Evolutionary conservation across 2,113 vertebrate species (phyloP), one percentile per base, ranked within the genome.

Genomic region (Alouatta palliata): DNA sequence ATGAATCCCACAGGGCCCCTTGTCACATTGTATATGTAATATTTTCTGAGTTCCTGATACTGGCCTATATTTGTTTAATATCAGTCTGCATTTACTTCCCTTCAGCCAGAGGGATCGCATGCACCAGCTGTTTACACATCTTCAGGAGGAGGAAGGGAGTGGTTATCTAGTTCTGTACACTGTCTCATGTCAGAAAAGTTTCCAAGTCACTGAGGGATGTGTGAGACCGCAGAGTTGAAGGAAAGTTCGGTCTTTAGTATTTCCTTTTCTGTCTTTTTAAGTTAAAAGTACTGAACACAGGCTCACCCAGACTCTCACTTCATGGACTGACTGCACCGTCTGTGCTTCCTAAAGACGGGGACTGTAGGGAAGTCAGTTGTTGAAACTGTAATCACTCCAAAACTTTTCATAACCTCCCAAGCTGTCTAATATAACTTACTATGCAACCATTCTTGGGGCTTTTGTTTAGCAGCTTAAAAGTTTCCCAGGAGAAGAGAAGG

Each of bases 101-200:
- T 75, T 86, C 94, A 98, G 97, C 87, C 94, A 92, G 80, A 70
- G 90, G 64, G 64, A 94, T 76, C 97, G 97, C 90, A 92, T 20
- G 90, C 97, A 97, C 96, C 97, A 98, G 97, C 98, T 98, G 97
- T 95, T 90, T 95, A 96, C 93, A 80, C 40, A 43, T 94, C 88
- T 93, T 97, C 97, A 58, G 76, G 93, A 97, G 94, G 77, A 98
- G 85, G 88, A 97, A 95, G 90, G 90, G 64, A 97, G 85, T 82
- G 71, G 88, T 91, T 93, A 96, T 92, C 58, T 97, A 12, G 73
- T 37, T 91, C 94, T 97, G 93, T 64, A 95, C 25, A 54, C 95
- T 98, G 98, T 98, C 95, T 98, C 95, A 4, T 66, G 96, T 98
- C 98, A 98, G 96, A 98, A 97, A 84, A 91, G 85, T 93, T 98